Evolutionary conservation across 2,888 invertebrate species (phyloP).

Genomic region (Epsilonema sp.): DNA sequence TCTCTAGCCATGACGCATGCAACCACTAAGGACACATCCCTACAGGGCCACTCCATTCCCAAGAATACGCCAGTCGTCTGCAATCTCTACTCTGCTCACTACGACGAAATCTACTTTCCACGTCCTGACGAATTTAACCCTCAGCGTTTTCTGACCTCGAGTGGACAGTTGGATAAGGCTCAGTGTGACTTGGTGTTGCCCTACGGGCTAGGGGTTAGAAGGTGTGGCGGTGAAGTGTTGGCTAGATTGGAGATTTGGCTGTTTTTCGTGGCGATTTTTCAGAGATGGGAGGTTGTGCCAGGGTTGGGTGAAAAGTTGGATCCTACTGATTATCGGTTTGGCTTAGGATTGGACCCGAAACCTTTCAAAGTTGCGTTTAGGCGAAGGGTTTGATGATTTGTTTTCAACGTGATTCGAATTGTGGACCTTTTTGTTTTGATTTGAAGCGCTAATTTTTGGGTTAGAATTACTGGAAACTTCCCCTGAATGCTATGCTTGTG

Average conservation of each 20-base stretch:
- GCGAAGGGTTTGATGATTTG: too few species aligned
- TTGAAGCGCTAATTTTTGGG: too few species aligned
- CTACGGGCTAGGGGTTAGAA: constrained; percentile 8
- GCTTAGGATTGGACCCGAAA: constrained; percentile 4
- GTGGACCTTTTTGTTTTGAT: too few species aligned
- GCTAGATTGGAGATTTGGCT: constrained; percentile 8
- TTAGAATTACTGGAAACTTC: too few species aligned
- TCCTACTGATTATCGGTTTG: constrained; percentile 2
- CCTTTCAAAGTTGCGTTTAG: constrained; percentile 5
- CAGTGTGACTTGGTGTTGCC: constrained; percentile 2
- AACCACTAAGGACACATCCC: constrained; percentile 16
- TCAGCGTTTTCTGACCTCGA: neutral
- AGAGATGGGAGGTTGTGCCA: constrained; percentile 1
- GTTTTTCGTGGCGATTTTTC: constrained; percentile 8
- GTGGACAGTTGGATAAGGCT: neutral
- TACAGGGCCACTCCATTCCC: constrained; percentile 18
- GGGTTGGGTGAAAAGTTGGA: constrained; percentile 1
- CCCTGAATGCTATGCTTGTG: too few species aligned
- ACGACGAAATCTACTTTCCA: constrained; percentile 15
- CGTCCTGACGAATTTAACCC: constrained; percentile 19
- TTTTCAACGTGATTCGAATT: too few species aligned
- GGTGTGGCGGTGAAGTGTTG: constrained; percentile 9
- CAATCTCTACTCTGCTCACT: constrained; percentile 15
- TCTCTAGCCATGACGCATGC: constrained; percentile 16
- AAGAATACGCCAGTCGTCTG: constrained; percentile 14